Conservation (phyloP, 2,113 vertebrate genomes). For the Platysternon megacephalum region DNA sequence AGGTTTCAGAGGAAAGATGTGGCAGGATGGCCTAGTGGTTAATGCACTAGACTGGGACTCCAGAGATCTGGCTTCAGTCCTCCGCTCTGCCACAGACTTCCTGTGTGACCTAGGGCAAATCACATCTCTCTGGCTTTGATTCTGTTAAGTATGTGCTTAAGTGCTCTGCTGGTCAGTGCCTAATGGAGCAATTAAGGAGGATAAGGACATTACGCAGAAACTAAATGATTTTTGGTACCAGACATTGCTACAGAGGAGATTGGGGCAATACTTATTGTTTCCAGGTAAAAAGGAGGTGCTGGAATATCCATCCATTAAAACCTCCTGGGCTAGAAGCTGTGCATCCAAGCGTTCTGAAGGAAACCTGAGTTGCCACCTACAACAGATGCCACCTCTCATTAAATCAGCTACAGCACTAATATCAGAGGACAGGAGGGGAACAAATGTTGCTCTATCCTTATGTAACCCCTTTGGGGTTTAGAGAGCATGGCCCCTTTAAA, state of each 20-base stretch:
- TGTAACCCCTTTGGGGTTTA: no score
- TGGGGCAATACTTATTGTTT: background rate
- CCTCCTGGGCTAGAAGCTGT: background rate
- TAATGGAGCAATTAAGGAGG: background rate
- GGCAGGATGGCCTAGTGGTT: fast-evolving
- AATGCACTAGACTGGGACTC: fast-evolving
- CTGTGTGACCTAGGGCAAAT: background rate
- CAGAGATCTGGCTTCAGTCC: background rate
- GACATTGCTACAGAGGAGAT: background rate
- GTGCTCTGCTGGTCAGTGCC: background rate
- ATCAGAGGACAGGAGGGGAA: background rate
- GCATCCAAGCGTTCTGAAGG: background rate
- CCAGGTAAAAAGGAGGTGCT: background rate
- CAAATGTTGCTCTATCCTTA: background rate
- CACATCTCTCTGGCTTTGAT: background rate
- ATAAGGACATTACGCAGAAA: background rate
- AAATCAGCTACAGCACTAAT: background rate
- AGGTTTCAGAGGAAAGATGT: fast-evolving
- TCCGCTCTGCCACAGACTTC: fast-evolving
- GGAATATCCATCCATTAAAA: background rate
- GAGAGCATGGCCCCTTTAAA: no score
- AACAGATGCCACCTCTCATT: background rate
- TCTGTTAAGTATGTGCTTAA: no score
- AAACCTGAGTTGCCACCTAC: background rate
- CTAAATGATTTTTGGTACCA: background rate